Evolutionary conservation across 2,888 invertebrate species (phyloP).

Genomic region (Mechanitis messenoides): DNA sequence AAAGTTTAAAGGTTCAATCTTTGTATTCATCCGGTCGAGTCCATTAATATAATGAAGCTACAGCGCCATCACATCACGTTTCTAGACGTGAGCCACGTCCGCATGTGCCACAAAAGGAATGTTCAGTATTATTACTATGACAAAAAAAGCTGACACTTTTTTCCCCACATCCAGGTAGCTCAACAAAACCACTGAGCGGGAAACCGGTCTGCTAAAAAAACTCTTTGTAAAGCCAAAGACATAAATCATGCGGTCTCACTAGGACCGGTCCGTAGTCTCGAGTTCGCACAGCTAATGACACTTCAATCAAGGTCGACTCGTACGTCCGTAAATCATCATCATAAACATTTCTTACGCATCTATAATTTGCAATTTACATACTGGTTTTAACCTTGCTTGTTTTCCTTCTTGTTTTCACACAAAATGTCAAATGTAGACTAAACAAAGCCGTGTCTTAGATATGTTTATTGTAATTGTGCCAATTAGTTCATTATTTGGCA

Average conservation of each 20-base stretch:
- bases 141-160: constrained; percentile 67
- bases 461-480: constrained; percentile 2
- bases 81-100: constrained; percentile 60
- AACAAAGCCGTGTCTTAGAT: not conserved
- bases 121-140: constrained; percentile 71
- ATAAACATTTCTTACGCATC: constrained; percentile 27
- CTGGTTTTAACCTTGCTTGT: constrained; percentile 5
- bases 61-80: constrained; percentile 67
- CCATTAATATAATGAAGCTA: constrained; percentile 74
- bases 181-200: constrained; percentile 53
- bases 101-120: constrained; percentile 72
- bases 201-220: constrained; percentile 60
- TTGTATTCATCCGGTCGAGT: constrained; percentile 70
- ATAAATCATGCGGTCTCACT: constrained; percentile 72
- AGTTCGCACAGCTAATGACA: constrained; percentile 62
- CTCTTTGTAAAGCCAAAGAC: constrained; percentile 59
- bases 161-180: constrained; percentile 66
- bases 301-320: constrained; percentile 71
- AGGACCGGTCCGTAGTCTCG: constrained; percentile 57
- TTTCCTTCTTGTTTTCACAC: not conserved
- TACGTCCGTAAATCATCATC: constrained; percentile 45
- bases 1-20: constrained; percentile 66
- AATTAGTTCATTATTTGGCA: constrained; percentile 3
- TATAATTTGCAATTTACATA: constrained; percentile 13
- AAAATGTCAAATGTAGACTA: constrained; percentile 1